Base-by-base conservation (phyloP, 2,888 invertebrate species). In the Caradrina kadenii region DNA sequence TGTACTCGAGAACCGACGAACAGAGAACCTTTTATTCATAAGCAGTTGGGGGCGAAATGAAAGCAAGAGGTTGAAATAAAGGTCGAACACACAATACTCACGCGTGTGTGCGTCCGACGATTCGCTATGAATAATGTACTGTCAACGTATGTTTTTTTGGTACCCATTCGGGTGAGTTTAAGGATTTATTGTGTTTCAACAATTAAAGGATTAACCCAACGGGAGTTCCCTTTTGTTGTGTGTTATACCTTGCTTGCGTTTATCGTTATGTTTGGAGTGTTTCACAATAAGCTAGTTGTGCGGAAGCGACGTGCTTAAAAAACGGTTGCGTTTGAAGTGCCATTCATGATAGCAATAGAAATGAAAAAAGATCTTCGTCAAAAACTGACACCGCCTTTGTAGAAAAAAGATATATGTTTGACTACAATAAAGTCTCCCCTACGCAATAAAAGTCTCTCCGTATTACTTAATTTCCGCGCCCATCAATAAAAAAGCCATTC, bases 11-110 rank as follows among this genome's bases (percentile, higher is more conserved):
- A 89, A 78, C 87, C 85, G 87, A 69, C 75, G 83, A 87, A 90
- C 91, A 92, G 90, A 90, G 85, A 85, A 80, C 86, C 89, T 89
- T 91, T 92, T 90, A 91, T 92, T 90, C 90, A 89, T 84, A 85
- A 87, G 85, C 86, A 82, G 83, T 75, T 82, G 88, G 80, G 87
- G 86, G 86, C 86, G 86, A 87, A 85, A 87, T 89, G 89, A 91
- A 88, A 87, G 85, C 85, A 83, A 73, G 75, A 83, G 88, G 85
- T 88, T 89, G 86, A 89, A 89, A 91, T 90, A 91, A 92, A 86
- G 89, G 86, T 79, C 81, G 71, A 69, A 76, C 81, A 84, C 68
- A 83, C 77, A 81, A 73, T 73, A 64, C 58, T 50, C 39, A 50
- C 59, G 59, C 19, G 67, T 68, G 69, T 67, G 77, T 76, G 65